These are phyloP conservation scores for Lepidurus packardi DNA, from an alignment of 1,140 invertebrate species.

Conservation along the genomic window DNA sequence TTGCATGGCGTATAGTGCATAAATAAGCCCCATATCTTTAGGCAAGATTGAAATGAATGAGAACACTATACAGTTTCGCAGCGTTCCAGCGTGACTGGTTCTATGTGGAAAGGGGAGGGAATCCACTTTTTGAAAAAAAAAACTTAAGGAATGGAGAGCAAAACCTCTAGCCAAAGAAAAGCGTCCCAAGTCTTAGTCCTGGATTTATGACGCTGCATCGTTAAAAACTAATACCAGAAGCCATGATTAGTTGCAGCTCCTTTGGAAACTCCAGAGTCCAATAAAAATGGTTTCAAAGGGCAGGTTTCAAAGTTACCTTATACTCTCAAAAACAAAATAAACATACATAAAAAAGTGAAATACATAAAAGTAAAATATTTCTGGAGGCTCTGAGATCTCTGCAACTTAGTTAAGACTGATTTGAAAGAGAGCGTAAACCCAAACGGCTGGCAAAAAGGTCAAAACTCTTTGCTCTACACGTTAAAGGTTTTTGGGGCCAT, in stretches of 20 bases:
- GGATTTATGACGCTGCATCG: constrained; percentile 4
- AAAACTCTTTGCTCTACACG: no score
- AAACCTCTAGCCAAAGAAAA: neutral
- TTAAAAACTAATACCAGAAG: constrained; percentile 22
- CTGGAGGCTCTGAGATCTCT: no score
- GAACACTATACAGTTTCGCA: neutral
- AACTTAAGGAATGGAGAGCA: neutral
- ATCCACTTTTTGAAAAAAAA: neutral
- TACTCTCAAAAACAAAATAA: no score
- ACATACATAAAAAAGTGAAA: no score
- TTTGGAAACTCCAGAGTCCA: neutral
- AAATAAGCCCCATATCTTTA: neutral
- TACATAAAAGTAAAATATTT: no score
- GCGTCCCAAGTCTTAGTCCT: neutral
- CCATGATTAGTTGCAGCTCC: constrained; percentile 10
- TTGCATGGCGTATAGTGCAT: neutral
- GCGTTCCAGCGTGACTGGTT: neutral
- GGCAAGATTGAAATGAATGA: constrained; percentile 5
- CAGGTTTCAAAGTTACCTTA: no score
- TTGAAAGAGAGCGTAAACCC: no score
- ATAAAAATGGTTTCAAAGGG: neutral
- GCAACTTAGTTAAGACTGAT: no score
- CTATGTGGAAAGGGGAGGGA: neutral
- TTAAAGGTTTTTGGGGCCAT: no score
- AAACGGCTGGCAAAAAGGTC: no score